phyloP scores from a whole-genome alignment of 2,113 vertebrate species.

The Acanthochromis polyacanthus region DNA sequence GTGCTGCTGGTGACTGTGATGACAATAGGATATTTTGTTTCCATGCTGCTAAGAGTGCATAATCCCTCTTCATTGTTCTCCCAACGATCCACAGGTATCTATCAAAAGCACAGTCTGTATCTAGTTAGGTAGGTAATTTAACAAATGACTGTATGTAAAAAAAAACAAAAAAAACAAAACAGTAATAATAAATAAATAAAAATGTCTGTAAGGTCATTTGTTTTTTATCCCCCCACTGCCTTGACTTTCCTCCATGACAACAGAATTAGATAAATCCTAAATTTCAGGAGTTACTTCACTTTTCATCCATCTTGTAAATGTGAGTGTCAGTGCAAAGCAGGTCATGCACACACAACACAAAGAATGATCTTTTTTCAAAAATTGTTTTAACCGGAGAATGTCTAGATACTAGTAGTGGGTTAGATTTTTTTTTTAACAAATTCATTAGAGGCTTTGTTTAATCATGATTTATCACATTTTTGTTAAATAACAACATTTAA shows the following conservation, averaged over 20 bases:
- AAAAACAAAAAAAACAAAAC: too few species aligned
- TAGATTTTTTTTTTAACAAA: too few species aligned
- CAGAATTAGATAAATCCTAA: slow-evolving; percentile 27
- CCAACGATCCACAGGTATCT: slow-evolving; percentile 66
- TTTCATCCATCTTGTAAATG: slow-evolving; percentile 16
- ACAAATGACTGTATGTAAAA: slow-evolving; percentile 41
- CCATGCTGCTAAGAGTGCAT: slow-evolving; percentile 50
- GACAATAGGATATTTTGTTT: slow-evolving; percentile 56
- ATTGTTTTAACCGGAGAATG: background rate
- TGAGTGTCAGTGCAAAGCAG: background rate
- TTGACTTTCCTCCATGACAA: slow-evolving; percentile 30
- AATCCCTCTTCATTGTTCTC: slow-evolving; percentile 55
- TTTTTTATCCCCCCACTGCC: slow-evolving; percentile 18
- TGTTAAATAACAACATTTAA: too few species aligned
- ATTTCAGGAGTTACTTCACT: slow-evolving; percentile 6
- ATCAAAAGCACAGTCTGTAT: slow-evolving; percentile 56
- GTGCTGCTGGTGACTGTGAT: slow-evolving; percentile 37
- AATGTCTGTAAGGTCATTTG: slow-evolving; percentile 27
- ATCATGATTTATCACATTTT: too few species aligned
- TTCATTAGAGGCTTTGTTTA: too few species aligned
- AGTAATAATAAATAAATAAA: slow-evolving; percentile 12
- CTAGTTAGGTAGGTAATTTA: slow-evolving; percentile 65
- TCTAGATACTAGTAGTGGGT: too few species aligned
- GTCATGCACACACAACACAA: background rate
- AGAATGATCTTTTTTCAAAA: too few species aligned